Conservation (phyloP, 2,797 vertebrate species). For the Garrulus glandarius region DNA sequence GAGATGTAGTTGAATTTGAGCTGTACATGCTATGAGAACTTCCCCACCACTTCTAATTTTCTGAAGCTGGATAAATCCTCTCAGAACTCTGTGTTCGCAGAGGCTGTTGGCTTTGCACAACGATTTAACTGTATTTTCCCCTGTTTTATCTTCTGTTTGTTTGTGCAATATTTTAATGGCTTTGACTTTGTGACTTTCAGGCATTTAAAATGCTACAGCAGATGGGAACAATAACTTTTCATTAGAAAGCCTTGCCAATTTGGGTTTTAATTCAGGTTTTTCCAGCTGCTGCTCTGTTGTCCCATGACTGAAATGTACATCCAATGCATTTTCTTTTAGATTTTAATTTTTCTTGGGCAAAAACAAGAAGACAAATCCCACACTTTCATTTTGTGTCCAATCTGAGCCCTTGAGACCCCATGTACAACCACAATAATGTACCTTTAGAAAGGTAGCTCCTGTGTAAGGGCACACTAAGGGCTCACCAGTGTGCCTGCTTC, state of each 20-base stretch:
- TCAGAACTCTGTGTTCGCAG: neutral
- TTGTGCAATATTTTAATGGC: neutral
- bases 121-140: neutral
- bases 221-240: neutral
- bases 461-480: neutral
- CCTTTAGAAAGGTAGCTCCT: neutral
- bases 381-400: neutral
- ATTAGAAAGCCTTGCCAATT: neutral
- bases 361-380: neutral
- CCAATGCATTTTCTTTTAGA: neutral
- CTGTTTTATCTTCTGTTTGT: neutral
- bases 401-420: neutral
- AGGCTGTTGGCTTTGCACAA: neutral
- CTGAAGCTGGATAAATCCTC: neutral
- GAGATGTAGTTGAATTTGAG: neutral
- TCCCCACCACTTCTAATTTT: neutral
- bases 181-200: constrained; percentile 13
- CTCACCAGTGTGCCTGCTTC: neutral
- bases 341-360: neutral
- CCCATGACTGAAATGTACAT: neutral
- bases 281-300: neutral
- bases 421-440: fast-evolving
- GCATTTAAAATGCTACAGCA: neutral
- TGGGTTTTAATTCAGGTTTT: neutral
- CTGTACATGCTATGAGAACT: neutral